A percentile compares a stretch with the other conserved stretches of the same genome.
phyloP scores from a whole-genome alignment of 2,113 vertebrate genomes.

The Barbus barbus region DNA sequence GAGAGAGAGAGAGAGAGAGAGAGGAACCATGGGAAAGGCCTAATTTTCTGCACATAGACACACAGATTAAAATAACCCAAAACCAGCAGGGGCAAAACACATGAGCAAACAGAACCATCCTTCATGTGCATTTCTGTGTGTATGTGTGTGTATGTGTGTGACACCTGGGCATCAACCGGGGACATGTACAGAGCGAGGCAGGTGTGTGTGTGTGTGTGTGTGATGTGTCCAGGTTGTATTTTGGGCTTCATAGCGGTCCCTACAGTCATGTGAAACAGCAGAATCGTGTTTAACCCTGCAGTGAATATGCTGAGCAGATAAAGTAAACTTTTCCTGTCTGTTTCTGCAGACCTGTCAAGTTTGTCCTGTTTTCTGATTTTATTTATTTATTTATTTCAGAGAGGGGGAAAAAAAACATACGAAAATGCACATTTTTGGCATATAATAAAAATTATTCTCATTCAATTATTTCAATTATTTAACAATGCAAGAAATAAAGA shows the following conservation, averaged over 20 bases:
- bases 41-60: conserved; percentile 20
- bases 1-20: conserved; percentile 56
- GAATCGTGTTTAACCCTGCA: background rate
- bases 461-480: background rate
- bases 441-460: background rate
- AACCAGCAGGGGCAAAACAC: conserved; percentile 35
- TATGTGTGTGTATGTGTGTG: background rate
- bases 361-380: background rate
- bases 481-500: background rate
- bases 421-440: too few species aligned
- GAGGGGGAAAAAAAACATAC: too few species aligned
- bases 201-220: conserved; percentile 11
- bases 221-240: conserved; percentile 30
- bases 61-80: conserved; percentile 35
- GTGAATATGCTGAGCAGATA: background rate
- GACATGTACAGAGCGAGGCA: background rate
- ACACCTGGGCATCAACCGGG: conserved; percentile 5
- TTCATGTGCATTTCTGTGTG: background rate
- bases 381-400: background rate
- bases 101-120: background rate
- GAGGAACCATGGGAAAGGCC: conserved; percentile 56
- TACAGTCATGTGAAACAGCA: conserved; percentile 11
- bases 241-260: background rate
- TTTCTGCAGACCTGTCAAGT: background rate
- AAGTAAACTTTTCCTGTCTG: background rate